Evolutionary conservation across 2,113 vertebrate genomes (phyloP), one percentile per base, ranked within the genome.

Genomic region (Spheniscus mendiculus): DNA sequence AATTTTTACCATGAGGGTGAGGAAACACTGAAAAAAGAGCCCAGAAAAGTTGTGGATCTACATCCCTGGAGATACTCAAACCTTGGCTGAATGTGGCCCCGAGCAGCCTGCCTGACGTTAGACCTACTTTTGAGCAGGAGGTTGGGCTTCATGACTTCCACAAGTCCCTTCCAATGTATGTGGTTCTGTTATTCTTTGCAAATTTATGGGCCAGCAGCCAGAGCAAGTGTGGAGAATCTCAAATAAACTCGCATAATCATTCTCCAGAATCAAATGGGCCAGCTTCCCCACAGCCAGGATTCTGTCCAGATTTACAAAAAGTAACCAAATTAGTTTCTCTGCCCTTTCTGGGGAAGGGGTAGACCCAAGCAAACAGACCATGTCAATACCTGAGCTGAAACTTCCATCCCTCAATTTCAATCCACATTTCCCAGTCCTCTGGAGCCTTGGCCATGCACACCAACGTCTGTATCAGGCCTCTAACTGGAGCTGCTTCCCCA

Each of bases 151-250:
- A 0, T 29, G 49, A 93, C n/a, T 61, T 79, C 76, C 55, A 49
- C 21, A 26, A 21, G 8, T 91, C 18, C 12, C 23, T 69, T 59
- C 53, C 53, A 50, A 27, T 2, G 0, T 5, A 22, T 0, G 0
- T 44, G 27, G 30, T 40, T 83, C 40, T 61, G 29, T 56, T 62
- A 20, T 6, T 40, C 45, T 16, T 44, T 4, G 5, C 45, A 61
- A n/a, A 70, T 9, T 17, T 16, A 36, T 20, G 19, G 38, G 50
- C 29, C 61, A 78, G 55, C 32, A 91, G 40, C 50, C 84, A 76
- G 66, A 74, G 40, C 50, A 86, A 66, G 40, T 1, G 1, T 6
- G 22, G 15, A 59, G 21, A 61, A 56, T 56, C 30, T n/a, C 45
- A 49, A 71, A 42, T 38, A 49, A 55, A 42, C 45, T n/a, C 6